A percentile compares a stretch with the other conserved stretches of the same genome.
Conservation (phyloP, 2,113 vertebrate genomes). For the Otus sunia region DNA sequence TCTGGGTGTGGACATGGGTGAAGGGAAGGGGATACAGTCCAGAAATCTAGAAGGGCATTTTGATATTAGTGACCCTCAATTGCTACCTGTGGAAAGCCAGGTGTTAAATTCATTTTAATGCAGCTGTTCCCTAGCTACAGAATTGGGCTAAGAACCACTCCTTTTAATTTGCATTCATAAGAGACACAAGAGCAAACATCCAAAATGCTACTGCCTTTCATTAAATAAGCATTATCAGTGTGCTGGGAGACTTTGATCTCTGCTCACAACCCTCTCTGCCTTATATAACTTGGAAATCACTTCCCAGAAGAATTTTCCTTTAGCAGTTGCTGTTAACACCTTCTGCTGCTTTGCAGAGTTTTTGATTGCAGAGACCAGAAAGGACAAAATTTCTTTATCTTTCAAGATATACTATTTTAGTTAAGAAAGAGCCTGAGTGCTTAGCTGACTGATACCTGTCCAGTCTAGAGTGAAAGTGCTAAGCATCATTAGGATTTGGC, state of each 20-base stretch:
- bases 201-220: neutral
- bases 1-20: neutral
- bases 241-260: constrained; percentile 18
- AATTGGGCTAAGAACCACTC: neutral
- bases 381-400: neutral
- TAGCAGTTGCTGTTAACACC: neutral
- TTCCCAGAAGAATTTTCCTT: neutral
- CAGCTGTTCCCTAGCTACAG: neutral
- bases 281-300: neutral
- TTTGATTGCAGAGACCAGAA: neutral
- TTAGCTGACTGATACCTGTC: neutral
- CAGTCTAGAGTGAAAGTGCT: neutral
- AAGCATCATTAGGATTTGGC: neutral
- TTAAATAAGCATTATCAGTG: constrained; percentile 9
- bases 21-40: neutral
- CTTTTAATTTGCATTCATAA: neutral
- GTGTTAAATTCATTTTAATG: neutral
- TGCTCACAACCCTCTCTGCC: neutral
- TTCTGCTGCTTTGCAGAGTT: neutral
- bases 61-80: neutral
- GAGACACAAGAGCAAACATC: constrained; percentile 15
- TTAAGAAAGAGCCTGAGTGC: neutral
- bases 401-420: neutral
- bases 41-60: neutral
- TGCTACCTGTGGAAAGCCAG: neutral